These are phyloP conservation scores for Leguminivora glycinivorella DNA, from an alignment of 1,140 invertebrate species.

Conservation along the genomic window DNA sequence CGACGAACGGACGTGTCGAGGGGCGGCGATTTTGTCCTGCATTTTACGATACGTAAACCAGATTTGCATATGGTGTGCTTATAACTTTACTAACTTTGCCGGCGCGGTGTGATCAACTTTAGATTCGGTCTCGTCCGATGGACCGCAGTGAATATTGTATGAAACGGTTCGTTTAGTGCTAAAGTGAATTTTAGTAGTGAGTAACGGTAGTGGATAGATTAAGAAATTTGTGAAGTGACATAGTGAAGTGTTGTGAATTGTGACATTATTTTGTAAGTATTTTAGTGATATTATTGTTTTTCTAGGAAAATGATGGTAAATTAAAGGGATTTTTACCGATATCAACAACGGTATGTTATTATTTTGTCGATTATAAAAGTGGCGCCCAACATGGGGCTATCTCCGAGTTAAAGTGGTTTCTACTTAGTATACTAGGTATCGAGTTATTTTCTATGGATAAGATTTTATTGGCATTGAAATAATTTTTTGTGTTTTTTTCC, in stretches of 20 bases:
- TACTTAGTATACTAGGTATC: not conserved
- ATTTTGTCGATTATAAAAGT: not conserved
- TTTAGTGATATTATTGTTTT: not conserved
- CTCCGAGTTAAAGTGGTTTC: not conserved
- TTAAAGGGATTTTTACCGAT: too few relatives aligned
- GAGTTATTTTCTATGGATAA: not conserved
- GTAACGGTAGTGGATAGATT: conserved; percentile 23
- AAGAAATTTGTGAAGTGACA: conserved; percentile 3
- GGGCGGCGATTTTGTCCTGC: conserved; percentile 33
- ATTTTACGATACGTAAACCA: conserved; percentile 35
- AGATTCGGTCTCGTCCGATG: not conserved
- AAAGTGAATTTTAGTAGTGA: conserved; percentile 47
- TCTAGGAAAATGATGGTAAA: not conserved
- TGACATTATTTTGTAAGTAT: conserved; percentile 29
- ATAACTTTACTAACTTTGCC: conserved; percentile 23
- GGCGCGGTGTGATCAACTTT: conserved; percentile 23
- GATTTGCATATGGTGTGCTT: conserved; percentile 26
- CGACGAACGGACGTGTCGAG: conserved; percentile 41
- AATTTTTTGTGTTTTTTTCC: too few relatives aligned
- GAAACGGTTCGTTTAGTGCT: conserved; percentile 16
- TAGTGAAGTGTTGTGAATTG: conserved; percentile 18
- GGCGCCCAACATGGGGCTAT: conserved; percentile 15
- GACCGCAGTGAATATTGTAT: conserved; percentile 6
- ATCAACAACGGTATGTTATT: too few relatives aligned
- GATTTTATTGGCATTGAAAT: not conserved